Percentiles rank a stretch among this genome's conserved stretches.
These are phyloP conservation scores for Tyrannus savana DNA, from an alignment of 2,113 vertebrate genomes.

Conservation along the genomic window DNA sequence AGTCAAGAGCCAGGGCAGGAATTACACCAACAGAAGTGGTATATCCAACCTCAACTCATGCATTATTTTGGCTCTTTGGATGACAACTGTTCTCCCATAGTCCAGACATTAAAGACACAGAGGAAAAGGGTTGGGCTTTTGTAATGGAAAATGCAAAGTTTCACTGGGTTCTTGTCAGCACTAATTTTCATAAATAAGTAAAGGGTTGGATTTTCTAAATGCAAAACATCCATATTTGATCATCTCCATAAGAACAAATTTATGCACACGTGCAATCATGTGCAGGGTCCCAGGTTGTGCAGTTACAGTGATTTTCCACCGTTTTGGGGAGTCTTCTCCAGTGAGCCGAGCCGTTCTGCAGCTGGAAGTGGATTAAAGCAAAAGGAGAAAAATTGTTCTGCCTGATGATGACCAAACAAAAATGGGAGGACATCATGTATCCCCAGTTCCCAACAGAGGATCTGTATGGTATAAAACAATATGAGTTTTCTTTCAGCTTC, in stretches of 20 bases:
- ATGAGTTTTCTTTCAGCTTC: not conserved
- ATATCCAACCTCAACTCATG: accelerated
- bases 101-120: not conserved
- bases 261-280: not conserved
- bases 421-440: not conserved
- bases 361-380: not conserved
- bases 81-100: not conserved
- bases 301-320: not conserved
- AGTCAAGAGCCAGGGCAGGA: not conserved
- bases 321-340: not conserved
- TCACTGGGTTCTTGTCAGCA: not conserved
- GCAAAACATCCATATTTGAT: not conserved
- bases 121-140: not conserved
- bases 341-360: not conserved
- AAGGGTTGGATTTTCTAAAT: not conserved
- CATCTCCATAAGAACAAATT: not conserved
- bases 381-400: not conserved
- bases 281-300: not conserved
- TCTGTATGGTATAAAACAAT: not conserved
- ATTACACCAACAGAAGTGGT: not conserved
- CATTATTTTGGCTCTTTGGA: accelerated
- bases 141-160: not conserved
- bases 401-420: not conserved
- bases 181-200: not conserved
- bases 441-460: not conserved